Base-by-base conservation (phyloP, 2,113 vertebrate genomes). In the Vulpes ferrilata region DNA sequence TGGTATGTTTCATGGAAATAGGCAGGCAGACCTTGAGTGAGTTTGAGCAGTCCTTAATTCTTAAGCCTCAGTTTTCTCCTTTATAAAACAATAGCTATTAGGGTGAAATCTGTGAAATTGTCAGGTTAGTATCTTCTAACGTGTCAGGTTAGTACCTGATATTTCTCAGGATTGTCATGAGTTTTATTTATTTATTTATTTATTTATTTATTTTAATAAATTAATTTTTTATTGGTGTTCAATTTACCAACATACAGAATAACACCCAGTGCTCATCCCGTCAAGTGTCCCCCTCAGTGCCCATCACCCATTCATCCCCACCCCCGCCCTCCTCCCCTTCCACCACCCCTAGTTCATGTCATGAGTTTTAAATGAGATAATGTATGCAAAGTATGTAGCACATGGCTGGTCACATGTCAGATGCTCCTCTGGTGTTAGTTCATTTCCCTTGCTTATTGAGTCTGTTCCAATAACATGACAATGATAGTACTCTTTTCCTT, bases 341-440 rank as follows among this genome's bases (percentile, higher is more conserved):
- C 35, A 35, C 35, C 35, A 35, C 35, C 35, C 35, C 35, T 35
- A 35, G 35, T 35, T 35, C 35, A 35, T 74, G 23, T 55, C 69
- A 65, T 51, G 88, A 93, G 38, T 69, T 94, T 73, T 96, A 38
- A 97, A 51, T 51, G 32, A 93, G 71, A 81, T 65, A 23, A 69
- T 30, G 0, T 62, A n/a, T 59, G 64, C 35, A 64, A 57, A 32
- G 38, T 20, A 13, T 43, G 3, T 32, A 80, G 65, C 20, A 7
- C 20, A 13, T 20, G 35, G 8, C 15, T 71, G n/a, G 17, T 64
- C 93, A 5, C 9, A 23, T 23, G 13, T 53, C 57, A 62, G 35
- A 48, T 35, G 22, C 27, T 64, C 2, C 25, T 35, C 65, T 12
- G 20, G 5, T 30, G 19, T 80, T 9, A 32, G 20, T 20, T 22